Percentiles rank a stretch among this genome's conserved stretches.
These are phyloP conservation scores for Gadopsis bispinosus DNA, from an alignment of 2,797 vertebrate genomes.

Conservation along the genomic window DNA sequence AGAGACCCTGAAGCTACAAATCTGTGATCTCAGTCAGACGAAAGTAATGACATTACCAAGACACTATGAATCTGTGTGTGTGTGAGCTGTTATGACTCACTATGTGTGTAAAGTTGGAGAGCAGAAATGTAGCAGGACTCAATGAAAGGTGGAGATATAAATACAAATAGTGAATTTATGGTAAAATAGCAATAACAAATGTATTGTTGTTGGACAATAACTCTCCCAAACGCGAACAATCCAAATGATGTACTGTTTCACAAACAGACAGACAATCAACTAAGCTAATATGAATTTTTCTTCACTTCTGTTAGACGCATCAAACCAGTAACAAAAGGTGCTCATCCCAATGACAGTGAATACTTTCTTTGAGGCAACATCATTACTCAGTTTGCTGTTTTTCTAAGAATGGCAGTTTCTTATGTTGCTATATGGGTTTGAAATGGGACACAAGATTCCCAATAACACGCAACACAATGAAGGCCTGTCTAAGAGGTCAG, in stretches of 20 bases:
- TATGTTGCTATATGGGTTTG: constrained; percentile 24
- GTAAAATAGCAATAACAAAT: constrained; percentile 37
- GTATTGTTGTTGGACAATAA: constrained; percentile 47
- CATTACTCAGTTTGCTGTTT: constrained; percentile 31
- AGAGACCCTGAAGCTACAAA: constrained; percentile 48
- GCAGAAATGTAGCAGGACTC: constrained; percentile 32
- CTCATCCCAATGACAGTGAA: constrained; percentile 24
- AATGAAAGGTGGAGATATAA: constrained; percentile 34
- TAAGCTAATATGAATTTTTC: constrained; percentile 22
- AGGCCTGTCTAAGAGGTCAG: constrained; percentile 49
- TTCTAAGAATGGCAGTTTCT: constrained; percentile 19
- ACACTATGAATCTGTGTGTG: constrained; percentile 28
- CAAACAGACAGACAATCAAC: constrained; percentile 40
- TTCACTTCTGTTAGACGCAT: constrained; percentile 37
- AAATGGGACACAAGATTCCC: constrained; percentile 36
- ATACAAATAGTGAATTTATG: constrained; percentile 32
- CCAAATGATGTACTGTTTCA: constrained; percentile 55
- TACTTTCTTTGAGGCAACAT: constrained; percentile 32
- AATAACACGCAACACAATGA: constrained; percentile 47
- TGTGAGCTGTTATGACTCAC: not conserved
- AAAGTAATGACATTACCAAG: constrained; percentile 59
- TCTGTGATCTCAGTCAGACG: constrained; percentile 45
- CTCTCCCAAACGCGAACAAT: constrained; percentile 38
- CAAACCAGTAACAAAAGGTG: constrained; percentile 33
- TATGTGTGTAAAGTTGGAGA: constrained; percentile 30